phyloP scores from a whole-genome alignment of 2,888 invertebrate genomes.

The Eupithecia vulgata region DNA sequence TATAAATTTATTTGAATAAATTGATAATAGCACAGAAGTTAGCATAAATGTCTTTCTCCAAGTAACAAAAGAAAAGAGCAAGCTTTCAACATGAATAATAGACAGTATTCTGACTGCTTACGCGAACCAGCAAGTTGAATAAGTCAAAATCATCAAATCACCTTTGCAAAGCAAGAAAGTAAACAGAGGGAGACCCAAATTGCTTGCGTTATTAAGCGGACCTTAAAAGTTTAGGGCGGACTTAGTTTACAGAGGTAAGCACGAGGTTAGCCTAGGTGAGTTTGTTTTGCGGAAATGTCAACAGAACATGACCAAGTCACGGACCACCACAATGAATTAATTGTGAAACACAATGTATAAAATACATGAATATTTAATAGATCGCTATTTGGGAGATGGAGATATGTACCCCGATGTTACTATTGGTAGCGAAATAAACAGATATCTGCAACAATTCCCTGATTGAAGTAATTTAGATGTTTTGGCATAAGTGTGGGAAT shows the following conservation, averaged over 20 bases:
- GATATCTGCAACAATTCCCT: conserved; percentile 22
- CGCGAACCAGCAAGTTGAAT: conserved; percentile 73
- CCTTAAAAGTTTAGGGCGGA: conserved; percentile 81
- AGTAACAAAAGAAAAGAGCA: conserved; percentile 23
- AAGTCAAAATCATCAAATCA: conserved; percentile 84
- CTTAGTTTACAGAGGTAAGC: conserved; percentile 79
- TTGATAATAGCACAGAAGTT: not conserved
- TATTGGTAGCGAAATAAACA: conserved; percentile 22
- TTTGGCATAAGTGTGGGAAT: conserved; percentile 22
- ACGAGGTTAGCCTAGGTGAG: conserved; percentile 70
- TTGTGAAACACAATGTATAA: conserved; percentile 39
- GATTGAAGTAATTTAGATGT: conserved; percentile 28
- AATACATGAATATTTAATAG: conserved; percentile 25
- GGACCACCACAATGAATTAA: conserved; percentile 54
- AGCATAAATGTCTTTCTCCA: not conserved
- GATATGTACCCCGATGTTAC: conserved; percentile 16
- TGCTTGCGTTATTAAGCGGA: conserved; percentile 81
- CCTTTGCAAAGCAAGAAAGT: conserved; percentile 76
- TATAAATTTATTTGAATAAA: not conserved
- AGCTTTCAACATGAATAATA: conserved; percentile 18
- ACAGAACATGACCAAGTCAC: conserved; percentile 63
- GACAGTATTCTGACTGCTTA: conserved; percentile 50
- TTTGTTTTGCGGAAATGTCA: conserved; percentile 76
- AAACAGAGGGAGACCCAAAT: conserved; percentile 80
- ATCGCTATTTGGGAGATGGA: conserved; percentile 17